Evolutionary conservation across 2,888 invertebrate species (phyloP).

Genomic region (Macaria notata): DNA sequence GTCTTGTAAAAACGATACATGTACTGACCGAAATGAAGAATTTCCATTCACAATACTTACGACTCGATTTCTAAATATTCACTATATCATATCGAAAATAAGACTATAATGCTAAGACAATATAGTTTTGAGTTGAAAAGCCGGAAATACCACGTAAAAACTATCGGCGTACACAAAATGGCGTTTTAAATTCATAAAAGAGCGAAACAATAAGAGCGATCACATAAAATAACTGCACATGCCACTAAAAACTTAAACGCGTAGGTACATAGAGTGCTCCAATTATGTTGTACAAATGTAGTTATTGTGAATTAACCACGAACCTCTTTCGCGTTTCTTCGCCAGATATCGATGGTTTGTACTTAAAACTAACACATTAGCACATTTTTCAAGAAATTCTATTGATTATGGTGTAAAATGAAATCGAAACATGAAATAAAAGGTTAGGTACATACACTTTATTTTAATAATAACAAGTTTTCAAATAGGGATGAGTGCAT

Average conservation of each 20-base stretch:
- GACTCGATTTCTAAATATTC: constrained; percentile 28
- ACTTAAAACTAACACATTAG: constrained; percentile 43
- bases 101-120: constrained; percentile 12
- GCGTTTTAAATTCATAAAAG: constrained; percentile 62
- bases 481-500: constrained; percentile 38
- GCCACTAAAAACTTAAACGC: constrained; percentile 58
- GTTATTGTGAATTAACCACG: constrained; percentile 64
- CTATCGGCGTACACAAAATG: constrained; percentile 59
- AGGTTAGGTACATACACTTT: constrained; percentile 60
- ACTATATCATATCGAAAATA: constrained; percentile 22
- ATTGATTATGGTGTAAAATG: constrained; percentile 59
- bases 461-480: constrained; percentile 75
- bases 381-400: constrained; percentile 44
- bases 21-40: background rate
- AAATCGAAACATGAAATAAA: constrained; percentile 67
- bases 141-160: constrained; percentile 38
- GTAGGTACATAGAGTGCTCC: constrained; percentile 60
- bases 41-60: constrained; percentile 16
- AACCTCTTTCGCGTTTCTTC: constrained; percentile 51
- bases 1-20: background rate
- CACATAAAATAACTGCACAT: constrained; percentile 76
- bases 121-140: constrained; percentile 1
- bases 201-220: constrained; percentile 66
- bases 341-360: constrained; percentile 35
- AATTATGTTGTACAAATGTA: constrained; percentile 58